Conservation (phyloP, 1,140 invertebrate species). For the Musca domestica region DNA sequence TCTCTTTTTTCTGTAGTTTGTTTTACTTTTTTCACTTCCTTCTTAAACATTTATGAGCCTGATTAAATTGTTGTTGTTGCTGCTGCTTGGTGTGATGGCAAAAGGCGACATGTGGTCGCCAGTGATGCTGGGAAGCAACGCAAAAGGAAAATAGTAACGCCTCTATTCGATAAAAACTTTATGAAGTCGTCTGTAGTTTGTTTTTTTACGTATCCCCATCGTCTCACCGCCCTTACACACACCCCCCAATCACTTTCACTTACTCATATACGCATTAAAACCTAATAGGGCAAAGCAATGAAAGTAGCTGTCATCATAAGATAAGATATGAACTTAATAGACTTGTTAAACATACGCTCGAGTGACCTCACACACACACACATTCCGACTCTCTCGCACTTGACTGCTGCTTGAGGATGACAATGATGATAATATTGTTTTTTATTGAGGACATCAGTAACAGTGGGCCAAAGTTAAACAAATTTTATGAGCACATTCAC, state of each 20-base stretch:
- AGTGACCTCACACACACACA: constrained; percentile 17
- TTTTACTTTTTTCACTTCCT: neutral
- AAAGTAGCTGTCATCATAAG: constrained; percentile 27
- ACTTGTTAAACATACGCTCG: constrained; percentile 29
- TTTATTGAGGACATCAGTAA: too few relatives aligned
- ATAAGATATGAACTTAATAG: constrained; percentile 29
- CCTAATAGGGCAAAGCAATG: constrained; percentile 17
- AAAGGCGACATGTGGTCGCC: constrained; percentile 16
- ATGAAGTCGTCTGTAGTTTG: neutral
- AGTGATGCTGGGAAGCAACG: too few relatives aligned
- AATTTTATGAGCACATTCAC: too few relatives aligned
- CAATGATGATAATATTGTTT: neutral
- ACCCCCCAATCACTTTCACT: neutral
- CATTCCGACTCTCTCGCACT: neutral
- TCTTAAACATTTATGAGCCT: neutral
- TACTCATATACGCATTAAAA: constrained; percentile 13
- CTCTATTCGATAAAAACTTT: neutral
- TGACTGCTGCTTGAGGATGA: neutral
- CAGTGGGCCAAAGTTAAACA: too few relatives aligned
- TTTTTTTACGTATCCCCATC: constrained; percentile 1
- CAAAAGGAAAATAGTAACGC: neutral
- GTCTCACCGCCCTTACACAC: neutral
- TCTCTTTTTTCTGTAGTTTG: neutral
- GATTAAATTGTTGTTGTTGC: neutral
- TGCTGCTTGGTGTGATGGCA: neutral